Evolutionary conservation across 2,888 invertebrate genomes (phyloP).

Genomic region (Troilus luridus): DNA sequence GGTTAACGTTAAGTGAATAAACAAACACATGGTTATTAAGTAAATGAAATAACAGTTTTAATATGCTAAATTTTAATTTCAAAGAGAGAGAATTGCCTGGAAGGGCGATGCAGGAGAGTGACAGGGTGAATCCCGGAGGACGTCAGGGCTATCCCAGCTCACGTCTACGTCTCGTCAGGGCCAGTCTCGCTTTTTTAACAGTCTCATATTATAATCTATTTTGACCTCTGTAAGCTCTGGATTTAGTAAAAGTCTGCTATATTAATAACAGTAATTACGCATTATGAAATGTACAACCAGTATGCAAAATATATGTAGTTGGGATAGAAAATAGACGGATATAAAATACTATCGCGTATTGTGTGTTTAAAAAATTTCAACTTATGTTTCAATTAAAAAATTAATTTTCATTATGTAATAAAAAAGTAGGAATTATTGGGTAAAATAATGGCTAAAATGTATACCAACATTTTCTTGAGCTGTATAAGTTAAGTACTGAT

Average conservation of each 20-base stretch:
- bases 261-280: background rate
- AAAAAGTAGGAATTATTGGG: too few species aligned
- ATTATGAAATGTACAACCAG: background rate
- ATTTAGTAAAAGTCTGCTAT: background rate
- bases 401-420: too few species aligned
- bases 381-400: too few species aligned
- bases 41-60: background rate
- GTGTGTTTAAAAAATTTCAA: too few species aligned
- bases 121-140: slow-evolving; percentile 1
- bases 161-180: background rate
- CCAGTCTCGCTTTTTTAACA: background rate
- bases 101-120: slow-evolving; percentile 2
- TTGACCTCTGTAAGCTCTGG: background rate
- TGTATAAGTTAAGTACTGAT: too few species aligned
- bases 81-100: background rate
- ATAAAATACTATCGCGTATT: background rate
- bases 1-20: too few species aligned
- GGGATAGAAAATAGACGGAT: background rate
- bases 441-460: too few species aligned
- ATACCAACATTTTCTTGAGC: too few species aligned
- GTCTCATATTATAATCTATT: background rate
- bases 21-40: too few species aligned
- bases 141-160: slow-evolving; percentile 13
- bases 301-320: background rate
- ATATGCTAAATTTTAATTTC: background rate